Evolutionary conservation across 2,888 invertebrate genomes (phyloP).

Genomic region (Drosophila acutilabella): DNA sequence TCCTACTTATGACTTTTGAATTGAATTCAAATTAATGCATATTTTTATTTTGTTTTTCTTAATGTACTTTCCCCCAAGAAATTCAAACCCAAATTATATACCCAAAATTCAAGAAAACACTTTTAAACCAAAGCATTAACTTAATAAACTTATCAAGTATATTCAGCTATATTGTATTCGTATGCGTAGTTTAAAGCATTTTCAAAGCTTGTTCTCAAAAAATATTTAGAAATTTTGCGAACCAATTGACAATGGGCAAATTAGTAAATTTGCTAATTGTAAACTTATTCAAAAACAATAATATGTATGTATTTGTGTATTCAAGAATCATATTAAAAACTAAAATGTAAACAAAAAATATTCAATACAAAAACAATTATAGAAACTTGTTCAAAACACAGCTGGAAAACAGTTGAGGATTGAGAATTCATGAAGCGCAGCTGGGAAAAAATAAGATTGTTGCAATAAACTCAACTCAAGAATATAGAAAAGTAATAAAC

Average conservation of each 20-base stretch:
- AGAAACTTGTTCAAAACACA: constrained; percentile 43
- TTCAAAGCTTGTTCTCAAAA: constrained; percentile 83
- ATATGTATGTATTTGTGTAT: constrained; percentile 68
- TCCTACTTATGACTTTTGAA: constrained; percentile 3
- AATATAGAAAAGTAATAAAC: constrained; percentile 58
- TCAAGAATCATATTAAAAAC: constrained; percentile 39
- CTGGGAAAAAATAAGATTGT: constrained; percentile 63
- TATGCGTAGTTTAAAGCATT: constrained; percentile 82
- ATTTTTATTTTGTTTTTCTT: constrained; percentile 6
- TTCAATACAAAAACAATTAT: constrained; percentile 24
- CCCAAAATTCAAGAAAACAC: constrained; percentile 12
- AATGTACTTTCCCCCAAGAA: constrained; percentile 18
- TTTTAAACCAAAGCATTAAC: constrained; percentile 49
- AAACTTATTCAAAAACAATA: constrained; percentile 52
- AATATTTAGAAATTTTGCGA: constrained; percentile 81
- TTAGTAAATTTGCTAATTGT: constrained; percentile 43
- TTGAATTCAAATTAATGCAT: not conserved
- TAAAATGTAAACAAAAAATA: constrained; percentile 26
- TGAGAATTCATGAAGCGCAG: constrained; percentile 49
- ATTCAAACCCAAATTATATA: constrained; percentile 23
- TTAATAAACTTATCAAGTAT: constrained; percentile 53
- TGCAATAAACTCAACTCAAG: constrained; percentile 69
- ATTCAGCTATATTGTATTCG: constrained; percentile 75
- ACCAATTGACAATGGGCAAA: constrained; percentile 55
- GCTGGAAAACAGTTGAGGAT: constrained; percentile 31